Conservation (phyloP, 2,113 vertebrate genomes). For the Porphyrio hochstetteri region DNA sequence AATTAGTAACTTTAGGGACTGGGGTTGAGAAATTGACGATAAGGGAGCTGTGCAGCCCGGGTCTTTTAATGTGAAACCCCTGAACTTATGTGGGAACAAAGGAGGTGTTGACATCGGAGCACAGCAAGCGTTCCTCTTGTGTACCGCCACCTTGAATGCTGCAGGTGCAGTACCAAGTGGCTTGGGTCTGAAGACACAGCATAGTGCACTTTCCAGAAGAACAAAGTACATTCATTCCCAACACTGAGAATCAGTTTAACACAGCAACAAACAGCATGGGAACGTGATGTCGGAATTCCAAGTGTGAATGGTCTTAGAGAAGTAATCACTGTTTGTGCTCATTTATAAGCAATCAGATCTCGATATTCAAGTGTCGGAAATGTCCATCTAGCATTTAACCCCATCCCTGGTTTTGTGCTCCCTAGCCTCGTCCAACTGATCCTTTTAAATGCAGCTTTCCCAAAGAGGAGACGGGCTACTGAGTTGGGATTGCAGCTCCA, state of each 20-base stretch:
- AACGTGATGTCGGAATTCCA: background rate
- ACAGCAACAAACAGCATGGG: background rate
- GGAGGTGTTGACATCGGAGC: background rate
- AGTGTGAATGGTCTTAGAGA: background rate
- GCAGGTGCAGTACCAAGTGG: background rate
- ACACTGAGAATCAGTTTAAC: background rate
- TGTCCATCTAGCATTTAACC: background rate
- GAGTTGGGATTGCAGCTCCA: background rate
- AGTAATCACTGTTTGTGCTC: background rate
- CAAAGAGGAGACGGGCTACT: background rate
- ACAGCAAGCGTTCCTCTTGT: background rate
- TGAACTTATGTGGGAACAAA: background rate
- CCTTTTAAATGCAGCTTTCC: background rate
- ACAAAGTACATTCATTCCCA: background rate
- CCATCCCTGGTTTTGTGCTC: background rate
- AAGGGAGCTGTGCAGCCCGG: background rate
- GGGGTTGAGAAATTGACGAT: background rate
- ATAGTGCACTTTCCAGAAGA: background rate
- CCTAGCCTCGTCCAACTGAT: background rate
- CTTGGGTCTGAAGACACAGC: background rate
- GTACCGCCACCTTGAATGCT: background rate
- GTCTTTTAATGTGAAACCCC: background rate
- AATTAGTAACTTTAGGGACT: background rate
- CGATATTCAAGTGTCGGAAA: background rate
- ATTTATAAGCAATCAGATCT: background rate